Evolutionary conservation across 2,113 vertebrate genomes (phyloP).

Genomic region (Nycticorax nycticorax): DNA sequence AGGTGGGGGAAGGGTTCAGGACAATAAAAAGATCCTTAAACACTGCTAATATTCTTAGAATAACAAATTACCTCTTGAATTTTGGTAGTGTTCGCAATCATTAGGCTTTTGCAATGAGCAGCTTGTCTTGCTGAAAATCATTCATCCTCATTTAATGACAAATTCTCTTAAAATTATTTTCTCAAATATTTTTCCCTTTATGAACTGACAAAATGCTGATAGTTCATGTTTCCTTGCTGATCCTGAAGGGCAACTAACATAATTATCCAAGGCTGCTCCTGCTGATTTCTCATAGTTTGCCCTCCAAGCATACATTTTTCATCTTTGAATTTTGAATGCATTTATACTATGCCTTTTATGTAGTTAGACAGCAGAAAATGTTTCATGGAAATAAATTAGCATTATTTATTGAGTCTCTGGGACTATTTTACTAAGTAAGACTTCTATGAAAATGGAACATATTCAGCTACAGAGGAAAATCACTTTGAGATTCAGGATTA

Average conservation of each 20-base stretch:
- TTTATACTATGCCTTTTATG: background rate
- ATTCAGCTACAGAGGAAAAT: background rate
- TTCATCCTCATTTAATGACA: background rate
- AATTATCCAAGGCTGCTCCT: background rate
- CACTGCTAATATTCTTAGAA: background rate
- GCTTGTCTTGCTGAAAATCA: background rate
- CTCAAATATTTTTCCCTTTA: slow-evolving; percentile 12
- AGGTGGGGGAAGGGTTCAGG: background rate
- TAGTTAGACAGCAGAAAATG: background rate
- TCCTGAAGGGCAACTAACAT: slow-evolving; percentile 14
- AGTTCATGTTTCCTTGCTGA: background rate
- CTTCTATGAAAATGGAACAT: background rate
- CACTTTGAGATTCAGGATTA: background rate
- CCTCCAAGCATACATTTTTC: slow-evolving; percentile 24
- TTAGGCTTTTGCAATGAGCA: background rate
- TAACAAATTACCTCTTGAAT: background rate
- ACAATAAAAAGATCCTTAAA: background rate
- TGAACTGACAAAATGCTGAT: slow-evolving; percentile 9
- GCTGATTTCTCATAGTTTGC: background rate
- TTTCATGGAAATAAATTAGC: slow-evolving; percentile 5
- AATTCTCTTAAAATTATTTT: background rate
- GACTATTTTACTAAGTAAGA: background rate
- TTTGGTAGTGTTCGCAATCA: background rate
- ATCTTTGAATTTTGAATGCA: background rate
- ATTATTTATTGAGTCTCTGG: background rate